These are phyloP conservation scores for Mythimna pallens DNA, from an alignment of 2,888 invertebrate genomes.

Conservation along the genomic window DNA sequence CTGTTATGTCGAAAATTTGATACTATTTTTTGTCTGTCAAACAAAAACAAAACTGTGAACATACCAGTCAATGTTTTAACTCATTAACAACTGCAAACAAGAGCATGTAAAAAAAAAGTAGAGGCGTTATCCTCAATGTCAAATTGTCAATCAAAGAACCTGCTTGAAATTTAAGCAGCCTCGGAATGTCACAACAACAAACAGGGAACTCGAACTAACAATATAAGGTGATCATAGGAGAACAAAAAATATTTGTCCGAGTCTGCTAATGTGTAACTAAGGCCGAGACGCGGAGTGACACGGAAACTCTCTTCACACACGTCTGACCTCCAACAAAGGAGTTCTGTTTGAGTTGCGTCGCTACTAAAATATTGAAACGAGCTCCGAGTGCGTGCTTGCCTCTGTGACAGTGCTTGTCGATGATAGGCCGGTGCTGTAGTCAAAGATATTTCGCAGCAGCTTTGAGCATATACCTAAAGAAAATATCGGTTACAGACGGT, in stretches of 20 bases:
- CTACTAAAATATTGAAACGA: constrained; percentile 90
- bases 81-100: constrained; percentile 22
- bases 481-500: neutral
- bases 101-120: constrained; percentile 11
- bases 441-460: constrained; percentile 51
- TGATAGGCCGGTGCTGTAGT: constrained; percentile 66
- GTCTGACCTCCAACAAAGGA: constrained; percentile 89
- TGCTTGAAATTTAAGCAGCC: constrained; percentile 58
- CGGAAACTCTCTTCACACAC: constrained; percentile 90
- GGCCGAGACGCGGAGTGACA: constrained; percentile 84
- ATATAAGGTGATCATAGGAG: constrained; percentile 84
- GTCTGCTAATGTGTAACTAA: constrained; percentile 87
- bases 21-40: neutral
- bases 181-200: constrained; percentile 76
- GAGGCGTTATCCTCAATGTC: constrained; percentile 35
- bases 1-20: constrained; percentile 13
- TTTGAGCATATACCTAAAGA: neutral
- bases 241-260: constrained; percentile 88
- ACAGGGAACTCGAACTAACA: constrained; percentile 77
- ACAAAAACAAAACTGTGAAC: neutral
- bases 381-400: constrained; percentile 83
- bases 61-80: neutral
- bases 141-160: constrained; percentile 53
- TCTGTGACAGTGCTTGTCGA: constrained; percentile 76
- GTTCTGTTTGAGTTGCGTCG: constrained; percentile 87